A percentile compares a stretch with the other conserved stretches of the same genome.
These are phyloP conservation scores for Poeciliopsis turneri DNA, from an alignment of 2,797 vertebrate genomes.

Conservation along the genomic window DNA sequence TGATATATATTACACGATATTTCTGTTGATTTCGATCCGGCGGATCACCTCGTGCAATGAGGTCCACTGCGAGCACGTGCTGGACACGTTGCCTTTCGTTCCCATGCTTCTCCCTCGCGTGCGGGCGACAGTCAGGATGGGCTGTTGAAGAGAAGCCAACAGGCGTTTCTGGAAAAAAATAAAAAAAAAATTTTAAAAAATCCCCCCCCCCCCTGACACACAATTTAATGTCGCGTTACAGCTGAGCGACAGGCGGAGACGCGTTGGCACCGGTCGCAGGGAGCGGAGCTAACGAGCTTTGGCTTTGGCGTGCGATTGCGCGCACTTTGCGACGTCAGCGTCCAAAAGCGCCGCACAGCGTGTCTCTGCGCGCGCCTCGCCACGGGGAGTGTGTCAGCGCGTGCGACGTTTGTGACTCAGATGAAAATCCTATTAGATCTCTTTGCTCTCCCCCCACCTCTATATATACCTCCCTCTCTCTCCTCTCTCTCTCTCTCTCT, in stretches of 20 bases:
- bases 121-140: neutral
- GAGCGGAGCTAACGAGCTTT: conserved; percentile 5
- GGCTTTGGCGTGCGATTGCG: conserved; percentile 5
- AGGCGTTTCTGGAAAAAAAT: neutral
- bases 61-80: no score
- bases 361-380: conserved; percentile 16
- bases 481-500: no score
- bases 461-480: conserved; percentile 62
- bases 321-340: conserved; percentile 3
- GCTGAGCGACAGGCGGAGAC: conserved; percentile 3
- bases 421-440: conserved; percentile 75
- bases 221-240: conserved; percentile 6
- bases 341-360: neutral
- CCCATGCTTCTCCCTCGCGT: neutral
- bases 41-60: no score
- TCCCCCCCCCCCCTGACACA: neutral
- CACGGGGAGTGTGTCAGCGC: conserved; percentile 2
- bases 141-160: neutral
- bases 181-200: neutral
- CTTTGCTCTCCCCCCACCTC: conserved; percentile 40
- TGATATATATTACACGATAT: no score
- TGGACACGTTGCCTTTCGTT: neutral
- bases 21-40: no score
- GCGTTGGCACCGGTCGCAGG: neutral
- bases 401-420: conserved; percentile 54